These are phyloP conservation scores for Alviniconcha marisindica DNA, from an alignment of 1,140 invertebrate genomes.

Conservation along the genomic window DNA sequence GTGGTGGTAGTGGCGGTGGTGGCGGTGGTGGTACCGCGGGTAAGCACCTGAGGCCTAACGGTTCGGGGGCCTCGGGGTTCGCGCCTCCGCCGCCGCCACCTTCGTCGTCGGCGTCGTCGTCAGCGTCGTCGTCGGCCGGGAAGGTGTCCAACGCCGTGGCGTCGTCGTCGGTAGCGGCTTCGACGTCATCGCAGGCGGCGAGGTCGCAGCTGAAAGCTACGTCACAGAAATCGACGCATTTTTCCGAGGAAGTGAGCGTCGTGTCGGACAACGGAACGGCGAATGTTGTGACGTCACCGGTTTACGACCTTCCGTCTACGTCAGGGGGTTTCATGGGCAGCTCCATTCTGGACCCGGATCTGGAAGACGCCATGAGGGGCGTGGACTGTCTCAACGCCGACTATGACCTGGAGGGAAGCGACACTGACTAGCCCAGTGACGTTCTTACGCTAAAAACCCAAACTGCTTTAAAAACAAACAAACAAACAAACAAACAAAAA, in stretches of 20 bases:
- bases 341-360: constrained; percentile 37
- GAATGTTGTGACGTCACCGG: not conserved
- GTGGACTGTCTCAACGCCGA: not conserved
- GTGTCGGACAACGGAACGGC: too few relatives aligned
- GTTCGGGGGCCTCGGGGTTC: not conserved
- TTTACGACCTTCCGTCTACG: not conserved
- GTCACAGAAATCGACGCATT: too few relatives aligned
- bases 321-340: constrained; percentile 27
- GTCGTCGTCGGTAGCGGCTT: not conserved
- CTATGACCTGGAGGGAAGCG: not conserved
- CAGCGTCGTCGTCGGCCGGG: not conserved
- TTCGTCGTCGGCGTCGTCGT: not conserved
- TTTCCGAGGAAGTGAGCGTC: not conserved
- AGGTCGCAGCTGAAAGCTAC: not conserved
- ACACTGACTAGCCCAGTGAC: too few relatives aligned
- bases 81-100: not conserved
- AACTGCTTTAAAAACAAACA: too few relatives aligned
- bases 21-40: not conserved
- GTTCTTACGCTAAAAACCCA: too few relatives aligned
- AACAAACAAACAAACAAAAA: too few relatives aligned
- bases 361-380: constrained; percentile 9
- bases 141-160: not conserved
- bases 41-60: not conserved
- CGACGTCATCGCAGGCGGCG: not conserved
- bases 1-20: constrained; percentile 9